Percentiles rank a stretch among this genome's conserved stretches.
Evolutionary conservation across 2,888 invertebrate genomes (phyloP).

Genomic region (Temnothorax rugatulus): DNA sequence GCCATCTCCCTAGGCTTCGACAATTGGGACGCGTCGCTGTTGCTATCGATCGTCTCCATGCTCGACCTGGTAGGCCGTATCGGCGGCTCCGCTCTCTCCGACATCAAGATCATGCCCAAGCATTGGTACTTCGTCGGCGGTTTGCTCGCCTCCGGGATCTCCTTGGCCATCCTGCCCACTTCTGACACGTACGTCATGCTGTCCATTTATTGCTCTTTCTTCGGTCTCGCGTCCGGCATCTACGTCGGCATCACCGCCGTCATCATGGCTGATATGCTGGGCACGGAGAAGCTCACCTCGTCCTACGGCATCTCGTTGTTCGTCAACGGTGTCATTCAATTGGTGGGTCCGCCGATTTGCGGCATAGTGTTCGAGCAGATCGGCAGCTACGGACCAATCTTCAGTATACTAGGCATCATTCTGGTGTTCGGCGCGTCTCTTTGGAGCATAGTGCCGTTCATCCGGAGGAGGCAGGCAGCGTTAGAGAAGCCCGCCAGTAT

Average conservation of each 20-base stretch:
- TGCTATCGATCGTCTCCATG: constrained; percentile 93
- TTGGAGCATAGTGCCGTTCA: constrained; percentile 92
- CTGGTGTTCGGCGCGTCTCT: constrained; percentile 91
- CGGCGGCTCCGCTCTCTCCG: constrained; percentile 94
- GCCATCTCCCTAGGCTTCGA: constrained; percentile 91
- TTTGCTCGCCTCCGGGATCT: constrained; percentile 92
- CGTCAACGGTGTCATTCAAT: constrained; percentile 93
- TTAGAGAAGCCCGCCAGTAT: constrained; percentile 45
- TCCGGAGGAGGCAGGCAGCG: constrained; percentile 85
- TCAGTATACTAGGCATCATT: constrained; percentile 91
- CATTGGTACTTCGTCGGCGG: constrained; percentile 94
- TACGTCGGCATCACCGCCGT: constrained; percentile 95
- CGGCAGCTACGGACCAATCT: constrained; percentile 90
- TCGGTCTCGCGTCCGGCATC: constrained; percentile 94
- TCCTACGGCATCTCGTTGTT: constrained; percentile 95
- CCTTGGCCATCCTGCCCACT: constrained; percentile 91
- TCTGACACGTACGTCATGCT: constrained; percentile 89
- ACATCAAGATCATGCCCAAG: constrained; percentile 92
- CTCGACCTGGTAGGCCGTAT: constrained; percentile 94
- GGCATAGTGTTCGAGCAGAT: constrained; percentile 90
- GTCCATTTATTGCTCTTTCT: constrained; percentile 91
- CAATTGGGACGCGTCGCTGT: constrained; percentile 90
- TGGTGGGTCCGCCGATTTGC: constrained; percentile 94
- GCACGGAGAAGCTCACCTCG: constrained; percentile 93
- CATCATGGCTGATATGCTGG: constrained; percentile 95